Percentiles rank a stretch among this genome's conserved stretches.
Evolutionary conservation across 2,797 vertebrate genomes (phyloP).

Genomic region (Nothura maculosa): DNA sequence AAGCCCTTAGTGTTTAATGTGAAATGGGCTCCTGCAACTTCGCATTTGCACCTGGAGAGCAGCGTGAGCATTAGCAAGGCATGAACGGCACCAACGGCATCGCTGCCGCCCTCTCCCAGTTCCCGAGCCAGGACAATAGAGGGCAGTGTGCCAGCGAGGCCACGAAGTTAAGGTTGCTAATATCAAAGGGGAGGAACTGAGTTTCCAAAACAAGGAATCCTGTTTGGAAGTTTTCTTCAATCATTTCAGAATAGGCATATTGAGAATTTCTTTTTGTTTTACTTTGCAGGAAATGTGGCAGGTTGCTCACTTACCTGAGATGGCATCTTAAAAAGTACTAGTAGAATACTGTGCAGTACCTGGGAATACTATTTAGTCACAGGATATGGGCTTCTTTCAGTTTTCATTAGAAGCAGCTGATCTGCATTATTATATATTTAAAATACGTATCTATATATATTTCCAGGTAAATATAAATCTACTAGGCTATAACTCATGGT

Average conservation of each 20-base stretch:
- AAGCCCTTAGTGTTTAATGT: background rate
- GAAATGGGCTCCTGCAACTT: background rate
- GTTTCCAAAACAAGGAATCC: background rate
- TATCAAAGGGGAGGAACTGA: background rate
- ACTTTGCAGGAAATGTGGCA: accelerated
- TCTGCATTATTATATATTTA: background rate
- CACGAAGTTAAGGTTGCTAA: background rate
- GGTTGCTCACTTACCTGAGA: accelerated
- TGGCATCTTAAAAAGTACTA: background rate
- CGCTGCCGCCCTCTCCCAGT: accelerated
- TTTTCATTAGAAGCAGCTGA: background rate
- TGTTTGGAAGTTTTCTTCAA: background rate
- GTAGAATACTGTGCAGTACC: accelerated
- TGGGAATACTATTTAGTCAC: background rate
- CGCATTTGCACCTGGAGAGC: background rate
- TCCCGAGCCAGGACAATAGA: background rate
- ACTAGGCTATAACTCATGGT: accelerated
- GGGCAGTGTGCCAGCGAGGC: accelerated
- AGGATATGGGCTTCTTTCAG: background rate
- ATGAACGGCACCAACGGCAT: background rate
- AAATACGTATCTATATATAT: background rate
- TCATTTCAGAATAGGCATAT: accelerated
- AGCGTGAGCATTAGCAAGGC: background rate
- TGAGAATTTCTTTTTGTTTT: background rate
- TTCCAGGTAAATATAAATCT: background rate